Conservation (phyloP, 2,888 invertebrate species). For the Drosophila kambysellisi region DNA sequence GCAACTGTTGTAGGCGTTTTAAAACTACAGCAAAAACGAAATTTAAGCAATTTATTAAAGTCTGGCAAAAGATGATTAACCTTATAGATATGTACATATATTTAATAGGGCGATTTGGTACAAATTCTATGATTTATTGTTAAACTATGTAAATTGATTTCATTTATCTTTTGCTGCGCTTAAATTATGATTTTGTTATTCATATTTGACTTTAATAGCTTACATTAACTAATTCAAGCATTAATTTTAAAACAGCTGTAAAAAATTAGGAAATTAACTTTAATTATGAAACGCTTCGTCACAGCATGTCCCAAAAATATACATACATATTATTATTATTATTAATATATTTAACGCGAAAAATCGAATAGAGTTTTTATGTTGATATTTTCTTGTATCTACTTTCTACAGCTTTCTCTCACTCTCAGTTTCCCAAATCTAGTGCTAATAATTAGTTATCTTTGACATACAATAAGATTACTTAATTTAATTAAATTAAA, state of each 20-base stretch:
- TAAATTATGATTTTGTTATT: not conserved
- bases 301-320: not conserved
- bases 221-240: not conserved
- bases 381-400: not conserved
- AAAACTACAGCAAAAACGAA: slow-evolving; percentile 7
- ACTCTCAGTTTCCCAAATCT: not conserved
- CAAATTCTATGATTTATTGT: slow-evolving; percentile 5
- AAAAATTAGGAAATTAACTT: not conserved
- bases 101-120: not conserved
- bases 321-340: not conserved
- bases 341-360: no score
- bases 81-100: slow-evolving; percentile 4
- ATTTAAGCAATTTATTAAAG: slow-evolving; percentile 28
- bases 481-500: not conserved
- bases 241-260: not conserved
- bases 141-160: not conserved
- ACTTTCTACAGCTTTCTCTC: not conserved
- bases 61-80: slow-evolving; percentile 14
- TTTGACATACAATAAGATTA: not conserved
- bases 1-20: slow-evolving; percentile 31
- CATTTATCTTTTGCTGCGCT: not conserved
- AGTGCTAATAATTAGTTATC: not conserved
- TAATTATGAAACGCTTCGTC: not conserved
- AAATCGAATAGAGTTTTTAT: not conserved
- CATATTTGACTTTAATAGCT: not conserved